These are phyloP conservation scores for Fissipunctia ypsillon DNA, from an alignment of 2,888 invertebrate species.

Conservation along the genomic window DNA sequence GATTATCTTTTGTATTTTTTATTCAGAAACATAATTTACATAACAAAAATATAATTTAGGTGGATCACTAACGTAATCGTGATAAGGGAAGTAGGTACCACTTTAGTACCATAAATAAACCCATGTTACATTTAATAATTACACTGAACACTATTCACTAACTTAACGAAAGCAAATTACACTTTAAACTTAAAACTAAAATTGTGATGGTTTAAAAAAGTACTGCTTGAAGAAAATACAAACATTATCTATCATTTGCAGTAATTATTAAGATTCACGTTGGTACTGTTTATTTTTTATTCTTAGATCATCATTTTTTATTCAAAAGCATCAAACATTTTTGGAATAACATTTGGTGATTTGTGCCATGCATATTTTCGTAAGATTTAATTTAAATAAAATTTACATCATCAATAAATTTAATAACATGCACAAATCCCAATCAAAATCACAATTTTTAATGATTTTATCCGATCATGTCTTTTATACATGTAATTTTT, in stretches of 20 bases:
- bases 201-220: constrained; percentile 9
- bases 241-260: neutral
- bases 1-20: constrained; percentile 15
- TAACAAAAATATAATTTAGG: constrained; percentile 62
- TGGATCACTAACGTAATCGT: constrained; percentile 45
- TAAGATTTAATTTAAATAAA: constrained; percentile 14
- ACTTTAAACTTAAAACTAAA: constrained; percentile 20
- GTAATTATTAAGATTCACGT: constrained; percentile 4
- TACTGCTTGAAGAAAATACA: neutral
- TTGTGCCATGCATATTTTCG: constrained; percentile 32
- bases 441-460: constrained; percentile 47
- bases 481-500: constrained; percentile 25
- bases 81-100: constrained; percentile 26
- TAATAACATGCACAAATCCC: constrained; percentile 42
- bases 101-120: constrained; percentile 12
- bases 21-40: constrained; percentile 51
- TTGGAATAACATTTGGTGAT: constrained; percentile 42
- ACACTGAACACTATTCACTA: constrained; percentile 11
- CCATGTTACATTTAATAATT: constrained; percentile 22
- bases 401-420: constrained; percentile 2
- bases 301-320: too few relatives aligned
- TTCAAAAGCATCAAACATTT: constrained; percentile 43
- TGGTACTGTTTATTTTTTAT: neutral
- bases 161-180: constrained; percentile 9
- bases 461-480: constrained; percentile 48